These are phyloP conservation scores for Xenops minutus DNA, from an alignment of 2,797 vertebrate genomes.

Conservation along the genomic window DNA sequence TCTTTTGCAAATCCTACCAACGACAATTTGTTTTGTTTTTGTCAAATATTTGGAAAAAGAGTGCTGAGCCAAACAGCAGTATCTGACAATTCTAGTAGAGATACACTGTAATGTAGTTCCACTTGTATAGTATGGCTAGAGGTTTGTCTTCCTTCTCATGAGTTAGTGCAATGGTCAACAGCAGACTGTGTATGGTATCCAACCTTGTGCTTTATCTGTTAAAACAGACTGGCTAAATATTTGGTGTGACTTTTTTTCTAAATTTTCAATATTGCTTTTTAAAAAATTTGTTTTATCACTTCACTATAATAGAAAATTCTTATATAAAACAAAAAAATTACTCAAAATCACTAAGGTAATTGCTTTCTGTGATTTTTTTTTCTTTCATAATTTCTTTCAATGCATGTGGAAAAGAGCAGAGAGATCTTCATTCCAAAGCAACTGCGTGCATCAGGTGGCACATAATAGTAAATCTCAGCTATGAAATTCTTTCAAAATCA, in stretches of 20 bases:
- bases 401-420: not conserved
- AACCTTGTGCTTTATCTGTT: not conserved
- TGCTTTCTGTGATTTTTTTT: not conserved
- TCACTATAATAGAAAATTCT: not conserved
- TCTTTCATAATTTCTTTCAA: not conserved
- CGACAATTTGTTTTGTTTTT: not conserved
- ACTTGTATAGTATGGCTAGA: not conserved
- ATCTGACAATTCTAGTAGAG: not conserved
- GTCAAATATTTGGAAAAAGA: not conserved
- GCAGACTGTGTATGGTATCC: not conserved
- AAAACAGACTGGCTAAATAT: not conserved
- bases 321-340: not conserved
- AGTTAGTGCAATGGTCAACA: not conserved
- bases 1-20: not conserved
- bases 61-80: not conserved
- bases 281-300: not conserved
- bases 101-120: not conserved
- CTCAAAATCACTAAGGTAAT: not conserved
- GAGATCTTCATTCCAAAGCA: not conserved
- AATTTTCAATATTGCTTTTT: not conserved
- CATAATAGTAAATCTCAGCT: not conserved
- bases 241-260: not conserved
- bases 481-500: constrained; percentile 10
- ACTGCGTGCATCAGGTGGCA: not conserved
- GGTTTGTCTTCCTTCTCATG: not conserved